These are phyloP conservation scores for Perdita meconis DNA, from an alignment of 2,888 invertebrate genomes.

Conservation along the genomic window DNA sequence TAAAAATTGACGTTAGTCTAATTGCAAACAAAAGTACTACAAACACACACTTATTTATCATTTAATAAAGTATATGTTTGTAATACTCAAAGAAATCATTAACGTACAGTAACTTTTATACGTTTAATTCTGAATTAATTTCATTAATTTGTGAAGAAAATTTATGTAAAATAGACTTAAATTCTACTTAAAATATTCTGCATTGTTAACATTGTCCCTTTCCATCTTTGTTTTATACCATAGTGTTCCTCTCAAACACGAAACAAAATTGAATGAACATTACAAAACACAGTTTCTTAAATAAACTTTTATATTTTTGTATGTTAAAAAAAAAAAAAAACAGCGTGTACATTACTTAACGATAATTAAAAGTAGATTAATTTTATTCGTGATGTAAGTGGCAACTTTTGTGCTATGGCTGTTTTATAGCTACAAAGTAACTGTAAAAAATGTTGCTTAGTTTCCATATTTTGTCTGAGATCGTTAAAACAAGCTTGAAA, in stretches of 20 bases:
- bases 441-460: constrained; percentile 46
- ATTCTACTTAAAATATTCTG: constrained; percentile 21
- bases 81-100: constrained; percentile 22
- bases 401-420: constrained; percentile 51
- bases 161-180: constrained; percentile 27
- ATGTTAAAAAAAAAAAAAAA: constrained; percentile 40
- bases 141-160: constrained; percentile 21
- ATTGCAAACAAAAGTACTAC: constrained; percentile 26
- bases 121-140: constrained; percentile 13
- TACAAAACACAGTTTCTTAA: constrained; percentile 34
- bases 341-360: constrained; percentile 38
- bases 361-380: constrained; percentile 21
- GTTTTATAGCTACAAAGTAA: constrained; percentile 34
- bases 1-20: constrained; percentile 26
- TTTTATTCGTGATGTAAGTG: constrained; percentile 24
- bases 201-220: constrained; percentile 13
- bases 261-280: constrained; percentile 28
- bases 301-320: constrained; percentile 44
- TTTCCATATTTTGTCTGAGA: constrained; percentile 31
- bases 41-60: constrained; percentile 17
- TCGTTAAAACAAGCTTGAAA: constrained; percentile 32
- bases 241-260: constrained; percentile 8
- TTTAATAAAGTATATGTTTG: constrained; percentile 30
- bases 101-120: constrained; percentile 2
- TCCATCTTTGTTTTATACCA: not conserved